Percentiles rank a stretch among this genome's conserved stretches.
Conservation (phyloP, 2,797 vertebrate species). For the Parauchenoglanis punctatus region DNA sequence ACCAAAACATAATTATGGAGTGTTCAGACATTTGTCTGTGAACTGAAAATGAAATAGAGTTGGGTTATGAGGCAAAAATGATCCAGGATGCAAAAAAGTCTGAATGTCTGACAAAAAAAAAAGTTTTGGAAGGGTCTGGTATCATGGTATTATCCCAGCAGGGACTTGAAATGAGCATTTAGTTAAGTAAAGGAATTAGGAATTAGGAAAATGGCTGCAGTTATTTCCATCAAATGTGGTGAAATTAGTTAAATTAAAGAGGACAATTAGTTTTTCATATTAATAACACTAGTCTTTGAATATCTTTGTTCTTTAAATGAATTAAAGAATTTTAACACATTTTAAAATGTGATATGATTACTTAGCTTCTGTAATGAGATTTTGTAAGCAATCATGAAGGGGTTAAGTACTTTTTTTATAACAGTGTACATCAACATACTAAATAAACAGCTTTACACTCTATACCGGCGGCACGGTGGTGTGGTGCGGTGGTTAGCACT, state of each 20-base stretch:
- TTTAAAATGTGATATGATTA: slow-evolving; percentile 1
- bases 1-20: neutral
- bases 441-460: neutral
- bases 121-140: neutral
- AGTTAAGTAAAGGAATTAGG: neutral
- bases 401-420: neutral
- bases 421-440: neutral
- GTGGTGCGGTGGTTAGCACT: too few species aligned
- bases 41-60: slow-evolving; percentile 10
- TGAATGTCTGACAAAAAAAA: neutral
- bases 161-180: neutral
- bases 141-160: neutral
- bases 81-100: neutral
- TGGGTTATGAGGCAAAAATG: neutral
- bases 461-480: neutral
- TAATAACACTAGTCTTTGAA: neutral
- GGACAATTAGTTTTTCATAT: neutral
- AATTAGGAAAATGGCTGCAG: neutral
- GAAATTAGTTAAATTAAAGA: neutral
- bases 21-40: neutral
- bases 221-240: neutral
- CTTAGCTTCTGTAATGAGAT: neutral
- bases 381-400: neutral
- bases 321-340: neutral
- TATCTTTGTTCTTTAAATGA: neutral